phyloP scores from a whole-genome alignment of 1,140 invertebrate species.

The Polyergus mexicanus region DNA sequence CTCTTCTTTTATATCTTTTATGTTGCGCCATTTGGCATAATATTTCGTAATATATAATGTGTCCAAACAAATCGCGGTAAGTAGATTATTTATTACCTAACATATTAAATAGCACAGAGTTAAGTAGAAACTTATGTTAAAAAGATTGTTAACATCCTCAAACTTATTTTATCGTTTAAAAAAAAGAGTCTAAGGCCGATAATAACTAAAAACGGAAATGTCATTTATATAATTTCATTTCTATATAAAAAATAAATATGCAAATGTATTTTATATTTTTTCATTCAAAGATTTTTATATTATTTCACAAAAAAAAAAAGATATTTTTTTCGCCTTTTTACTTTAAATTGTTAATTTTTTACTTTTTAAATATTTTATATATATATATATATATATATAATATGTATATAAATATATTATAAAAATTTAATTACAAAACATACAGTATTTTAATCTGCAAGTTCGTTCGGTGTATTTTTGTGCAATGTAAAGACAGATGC shows the following conservation, averaged over 20 bases:
- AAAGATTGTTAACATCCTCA: not conserved
- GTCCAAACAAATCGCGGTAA: not conserved
- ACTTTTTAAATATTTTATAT: too few species aligned
- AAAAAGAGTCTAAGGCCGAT: too few species aligned
- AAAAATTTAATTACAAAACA: conserved; percentile 1
- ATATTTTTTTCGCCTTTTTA: too few species aligned
- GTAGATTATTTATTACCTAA: not conserved
- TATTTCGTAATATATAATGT: not conserved
- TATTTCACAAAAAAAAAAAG: too few species aligned
- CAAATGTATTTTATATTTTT: too few species aligned
- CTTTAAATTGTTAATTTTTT: too few species aligned
- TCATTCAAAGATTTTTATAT: too few species aligned
- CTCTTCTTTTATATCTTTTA: not conserved
- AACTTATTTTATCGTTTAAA: too few species aligned
- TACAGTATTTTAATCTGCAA: not conserved
- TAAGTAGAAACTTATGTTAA: not conserved
- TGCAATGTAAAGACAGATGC: not conserved
- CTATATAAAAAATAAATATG: too few species aligned
- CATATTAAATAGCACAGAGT: not conserved
- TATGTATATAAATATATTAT: not conserved
- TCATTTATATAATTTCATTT: too few species aligned
- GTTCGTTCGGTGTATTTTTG: not conserved
- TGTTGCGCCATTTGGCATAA: conserved; percentile 17
- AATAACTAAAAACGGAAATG: too few species aligned
- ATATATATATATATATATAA: not conserved